Conservation (phyloP, 2,113 vertebrate species). For the Nothocercus nigrocapillus region DNA sequence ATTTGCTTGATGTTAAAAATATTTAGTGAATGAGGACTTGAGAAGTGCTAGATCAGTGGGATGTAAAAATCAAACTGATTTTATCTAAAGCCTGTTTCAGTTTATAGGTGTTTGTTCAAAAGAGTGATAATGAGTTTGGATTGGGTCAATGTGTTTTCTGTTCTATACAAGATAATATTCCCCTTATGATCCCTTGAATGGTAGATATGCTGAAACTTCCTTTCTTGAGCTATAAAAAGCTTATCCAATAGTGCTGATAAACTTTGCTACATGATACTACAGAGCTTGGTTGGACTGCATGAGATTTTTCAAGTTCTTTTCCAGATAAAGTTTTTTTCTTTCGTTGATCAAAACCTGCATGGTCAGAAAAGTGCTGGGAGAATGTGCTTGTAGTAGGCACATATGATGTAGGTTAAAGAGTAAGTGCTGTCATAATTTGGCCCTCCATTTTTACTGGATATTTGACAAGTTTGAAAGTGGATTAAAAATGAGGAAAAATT, state of each 20-base stretch:
- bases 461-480: neutral
- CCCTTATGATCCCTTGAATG: neutral
- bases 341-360: neutral
- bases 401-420: neutral
- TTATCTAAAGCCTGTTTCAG: neutral
- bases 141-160: neutral
- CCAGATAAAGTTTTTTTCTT: neutral
- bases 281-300: neutral
- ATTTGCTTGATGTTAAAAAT: neutral
- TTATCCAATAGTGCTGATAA: neutral
- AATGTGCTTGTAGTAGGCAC: neutral
- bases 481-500: neutral
- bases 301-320: neutral
- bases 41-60: neutral
- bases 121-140: neutral
- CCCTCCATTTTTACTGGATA: neutral
- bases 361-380: neutral
- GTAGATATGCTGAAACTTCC: neutral
- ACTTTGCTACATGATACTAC: neutral
- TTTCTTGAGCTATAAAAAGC: neutral
- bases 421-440: neutral
- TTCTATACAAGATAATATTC: neutral
- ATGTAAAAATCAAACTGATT: neutral
- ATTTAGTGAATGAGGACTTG: neutral
- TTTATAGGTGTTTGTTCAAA: neutral